Evolutionary conservation across 2,113 vertebrate species (phyloP).

Genomic region (Setophaga kirtlandii): DNA sequence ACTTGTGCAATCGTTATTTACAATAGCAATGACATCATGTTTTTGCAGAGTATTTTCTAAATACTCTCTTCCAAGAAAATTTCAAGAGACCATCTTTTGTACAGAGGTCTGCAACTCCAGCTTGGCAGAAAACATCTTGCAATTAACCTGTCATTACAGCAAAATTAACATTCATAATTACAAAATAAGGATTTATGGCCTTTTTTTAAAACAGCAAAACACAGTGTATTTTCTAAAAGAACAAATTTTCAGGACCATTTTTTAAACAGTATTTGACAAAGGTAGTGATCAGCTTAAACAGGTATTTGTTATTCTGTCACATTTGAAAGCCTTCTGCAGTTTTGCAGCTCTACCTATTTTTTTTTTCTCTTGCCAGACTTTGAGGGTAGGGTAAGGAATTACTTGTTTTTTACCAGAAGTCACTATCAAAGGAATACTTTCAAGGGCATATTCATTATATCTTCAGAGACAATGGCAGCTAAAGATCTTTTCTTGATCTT

Average conservation of each 20-base stretch:
- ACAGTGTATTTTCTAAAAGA: not conserved
- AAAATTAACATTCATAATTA: not conserved
- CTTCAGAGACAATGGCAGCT: not conserved
- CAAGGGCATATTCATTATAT: not conserved
- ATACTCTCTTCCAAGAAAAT: not conserved
- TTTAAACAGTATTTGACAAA: not conserved
- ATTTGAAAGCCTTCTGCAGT: not conserved
- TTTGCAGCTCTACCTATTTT: not conserved
- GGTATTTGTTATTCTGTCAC: not conserved
- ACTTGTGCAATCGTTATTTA: not conserved
- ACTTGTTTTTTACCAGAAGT: not conserved
- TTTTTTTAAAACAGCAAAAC: not conserved
- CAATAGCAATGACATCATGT: not conserved
- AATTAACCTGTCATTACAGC: not conserved
- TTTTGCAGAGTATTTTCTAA: not conserved
- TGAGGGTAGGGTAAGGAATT: not conserved
- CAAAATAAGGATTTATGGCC: not conserved
- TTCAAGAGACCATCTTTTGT: not conserved
- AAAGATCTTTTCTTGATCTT: not conserved
- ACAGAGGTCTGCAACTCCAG: not conserved
- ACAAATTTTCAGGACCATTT: not conserved
- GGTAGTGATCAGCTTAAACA: not conserved
- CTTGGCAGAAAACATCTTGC: not conserved
- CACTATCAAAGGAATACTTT: not conserved
- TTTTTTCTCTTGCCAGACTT: not conserved